phyloP scores from a whole-genome alignment of 2,113 vertebrate species.

The Nothoprocta perdicaria region DNA sequence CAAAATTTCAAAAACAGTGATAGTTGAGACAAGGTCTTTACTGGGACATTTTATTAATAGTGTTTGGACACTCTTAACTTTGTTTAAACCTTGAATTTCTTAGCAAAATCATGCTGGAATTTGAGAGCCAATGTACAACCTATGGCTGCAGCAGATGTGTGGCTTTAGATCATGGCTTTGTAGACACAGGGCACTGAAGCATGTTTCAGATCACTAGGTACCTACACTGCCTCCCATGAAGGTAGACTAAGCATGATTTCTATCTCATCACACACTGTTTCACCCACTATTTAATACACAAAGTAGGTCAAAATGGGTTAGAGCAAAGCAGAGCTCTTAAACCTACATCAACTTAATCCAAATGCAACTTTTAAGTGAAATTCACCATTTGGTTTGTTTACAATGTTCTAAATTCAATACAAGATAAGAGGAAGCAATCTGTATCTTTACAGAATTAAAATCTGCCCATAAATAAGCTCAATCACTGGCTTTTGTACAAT shows the following conservation, averaged over 20 bases:
- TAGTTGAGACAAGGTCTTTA: background rate
- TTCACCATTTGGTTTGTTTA: slow-evolving; percentile 43
- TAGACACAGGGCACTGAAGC: rapidly evolving
- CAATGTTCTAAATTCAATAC: slow-evolving; percentile 29
- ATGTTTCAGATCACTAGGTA: background rate
- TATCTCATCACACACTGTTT: background rate
- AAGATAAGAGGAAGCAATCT: slow-evolving; percentile 14
- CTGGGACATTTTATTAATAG: background rate
- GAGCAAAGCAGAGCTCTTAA: slow-evolving; percentile 27
- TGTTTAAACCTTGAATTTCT: background rate
- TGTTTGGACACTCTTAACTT: background rate
- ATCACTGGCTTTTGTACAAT: background rate
- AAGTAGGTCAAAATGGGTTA: slow-evolving; percentile 52
- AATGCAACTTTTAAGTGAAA: slow-evolving; percentile 46
- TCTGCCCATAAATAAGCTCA: slow-evolving; percentile 17
- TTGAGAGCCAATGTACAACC: background rate
- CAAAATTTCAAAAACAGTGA: slow-evolving; percentile 7
- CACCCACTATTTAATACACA: background rate
- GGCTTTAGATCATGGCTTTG: background rate
- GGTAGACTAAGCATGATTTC: background rate
- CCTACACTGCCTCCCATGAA: background rate
- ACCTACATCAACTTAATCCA: slow-evolving; percentile 41
- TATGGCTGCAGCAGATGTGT: background rate
- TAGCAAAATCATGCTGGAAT: background rate
- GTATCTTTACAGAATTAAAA: slow-evolving; percentile 27